Percentiles rank a stretch among this genome's conserved stretches.
These are phyloP conservation scores for Diadumene lineata DNA, from an alignment of 92 coral and sea anemone species.

Conservation along the genomic window DNA sequence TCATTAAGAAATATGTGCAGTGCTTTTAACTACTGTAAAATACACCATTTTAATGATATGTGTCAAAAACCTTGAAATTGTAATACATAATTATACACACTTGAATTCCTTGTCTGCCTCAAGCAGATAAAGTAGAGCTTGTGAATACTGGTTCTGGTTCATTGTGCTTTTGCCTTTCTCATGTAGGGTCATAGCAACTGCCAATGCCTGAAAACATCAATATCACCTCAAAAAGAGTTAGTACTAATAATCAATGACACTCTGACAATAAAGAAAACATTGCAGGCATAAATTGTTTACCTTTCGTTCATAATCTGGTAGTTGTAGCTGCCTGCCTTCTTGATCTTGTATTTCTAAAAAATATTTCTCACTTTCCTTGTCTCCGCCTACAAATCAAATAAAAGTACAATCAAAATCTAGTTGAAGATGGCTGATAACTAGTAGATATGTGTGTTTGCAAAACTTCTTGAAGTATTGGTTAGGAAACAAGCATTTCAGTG, in stretches of 20 bases:
- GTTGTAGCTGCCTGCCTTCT: slow-evolving; percentile 73
- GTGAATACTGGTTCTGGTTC: slow-evolving; percentile 68
- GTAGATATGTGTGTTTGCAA: too few relatives aligned
- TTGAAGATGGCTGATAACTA: too few relatives aligned
- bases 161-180: slow-evolving; percentile 79
- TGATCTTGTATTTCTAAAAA: slow-evolving; percentile 90
- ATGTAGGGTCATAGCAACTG: slow-evolving; percentile 86
- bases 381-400: slow-evolving; percentile 26
- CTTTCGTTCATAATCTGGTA: slow-evolving; percentile 90
- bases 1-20: too few relatives aligned
- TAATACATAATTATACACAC: slow-evolving; percentile 17
- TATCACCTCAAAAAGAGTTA: too few relatives aligned
- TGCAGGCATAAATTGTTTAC: too few relatives aligned
- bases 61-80: too few relatives aligned
- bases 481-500: too few relatives aligned
- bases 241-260: too few relatives aligned
- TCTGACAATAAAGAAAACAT: too few relatives aligned
- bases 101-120: slow-evolving; percentile 92
- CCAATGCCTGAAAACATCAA: slow-evolving; percentile 16
- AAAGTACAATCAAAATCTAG: neutral
- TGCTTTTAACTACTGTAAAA: too few relatives aligned
- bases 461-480: too few relatives aligned
- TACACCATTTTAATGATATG: too few relatives aligned
- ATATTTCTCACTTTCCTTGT: slow-evolving; percentile 42
- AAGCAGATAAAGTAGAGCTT: slow-evolving; percentile 79